These are phyloP conservation scores for Luperina testacea DNA, from an alignment of 2,888 invertebrate genomes.

Conservation along the genomic window DNA sequence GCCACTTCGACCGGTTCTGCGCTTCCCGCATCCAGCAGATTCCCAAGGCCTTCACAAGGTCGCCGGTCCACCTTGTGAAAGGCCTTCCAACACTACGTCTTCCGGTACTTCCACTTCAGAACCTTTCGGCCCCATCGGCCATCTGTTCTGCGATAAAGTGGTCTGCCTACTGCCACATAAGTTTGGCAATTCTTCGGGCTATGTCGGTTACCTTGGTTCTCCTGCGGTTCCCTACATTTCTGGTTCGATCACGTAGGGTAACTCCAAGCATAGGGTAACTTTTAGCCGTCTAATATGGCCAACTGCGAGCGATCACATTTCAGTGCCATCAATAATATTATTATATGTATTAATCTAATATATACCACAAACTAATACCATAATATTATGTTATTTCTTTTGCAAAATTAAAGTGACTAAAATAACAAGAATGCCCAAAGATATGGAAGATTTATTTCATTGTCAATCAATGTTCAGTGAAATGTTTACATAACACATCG, in stretches of 20 bases:
- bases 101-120: neutral
- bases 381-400: neutral
- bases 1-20: neutral
- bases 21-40: neutral
- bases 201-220: too few species aligned
- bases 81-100: neutral
- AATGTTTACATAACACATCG: conserved; percentile 36
- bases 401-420: neutral
- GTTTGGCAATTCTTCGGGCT: too few species aligned
- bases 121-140: too few species aligned
- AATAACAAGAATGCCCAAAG: neutral
- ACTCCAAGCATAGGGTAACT: too few species aligned
- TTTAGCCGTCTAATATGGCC: neutral
- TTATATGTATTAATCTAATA: too few species aligned
- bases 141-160: too few species aligned
- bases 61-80: neutral
- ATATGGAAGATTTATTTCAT: conserved; percentile 42
- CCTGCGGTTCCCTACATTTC: too few species aligned
- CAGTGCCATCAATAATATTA: neutral
- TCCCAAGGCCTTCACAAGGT: neutral
- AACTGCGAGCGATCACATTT: neutral
- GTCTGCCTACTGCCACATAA: too few species aligned
- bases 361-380: neutral
- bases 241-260: too few species aligned
- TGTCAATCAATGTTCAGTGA: conserved; percentile 31